Conservation (phyloP, 2,113 vertebrate species). For the Corythaixoides concolor region DNA sequence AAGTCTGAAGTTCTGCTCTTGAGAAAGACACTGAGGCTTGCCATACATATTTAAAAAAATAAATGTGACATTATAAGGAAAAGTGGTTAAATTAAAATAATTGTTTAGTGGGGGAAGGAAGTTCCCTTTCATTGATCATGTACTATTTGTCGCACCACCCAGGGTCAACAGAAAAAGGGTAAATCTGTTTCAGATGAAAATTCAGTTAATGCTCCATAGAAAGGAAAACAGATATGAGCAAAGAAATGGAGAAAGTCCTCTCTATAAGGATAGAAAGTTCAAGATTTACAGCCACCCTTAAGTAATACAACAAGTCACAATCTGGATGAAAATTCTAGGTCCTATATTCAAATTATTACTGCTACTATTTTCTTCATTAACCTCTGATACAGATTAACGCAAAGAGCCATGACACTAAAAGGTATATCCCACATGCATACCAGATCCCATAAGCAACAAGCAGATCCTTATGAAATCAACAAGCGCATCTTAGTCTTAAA, state of each 20-base stretch:
- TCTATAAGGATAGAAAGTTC: neutral
- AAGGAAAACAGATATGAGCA: neutral
- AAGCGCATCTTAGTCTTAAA: neutral
- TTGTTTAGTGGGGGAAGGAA: neutral
- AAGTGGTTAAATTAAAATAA: neutral
- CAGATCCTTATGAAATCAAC: neutral
- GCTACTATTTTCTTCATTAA: neutral
- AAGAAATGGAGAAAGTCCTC: neutral
- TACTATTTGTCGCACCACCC: neutral
- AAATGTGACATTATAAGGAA: neutral
- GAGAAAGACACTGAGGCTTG: neutral
- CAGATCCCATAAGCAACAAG: neutral
- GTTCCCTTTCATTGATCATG: neutral
- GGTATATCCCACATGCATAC: neutral
- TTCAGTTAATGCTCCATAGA: neutral
- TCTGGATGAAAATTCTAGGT: neutral
- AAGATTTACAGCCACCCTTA: neutral
- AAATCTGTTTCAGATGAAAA: neutral
- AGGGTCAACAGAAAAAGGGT: neutral
- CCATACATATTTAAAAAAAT: neutral
- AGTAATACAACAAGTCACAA: neutral
- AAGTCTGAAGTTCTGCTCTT: neutral
- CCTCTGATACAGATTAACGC: neutral
- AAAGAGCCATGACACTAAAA: neutral
- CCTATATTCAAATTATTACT: neutral